These are phyloP conservation scores for Deroptyus accipitrinus DNA, from an alignment of 2,113 vertebrate species.

Conservation along the genomic window DNA sequence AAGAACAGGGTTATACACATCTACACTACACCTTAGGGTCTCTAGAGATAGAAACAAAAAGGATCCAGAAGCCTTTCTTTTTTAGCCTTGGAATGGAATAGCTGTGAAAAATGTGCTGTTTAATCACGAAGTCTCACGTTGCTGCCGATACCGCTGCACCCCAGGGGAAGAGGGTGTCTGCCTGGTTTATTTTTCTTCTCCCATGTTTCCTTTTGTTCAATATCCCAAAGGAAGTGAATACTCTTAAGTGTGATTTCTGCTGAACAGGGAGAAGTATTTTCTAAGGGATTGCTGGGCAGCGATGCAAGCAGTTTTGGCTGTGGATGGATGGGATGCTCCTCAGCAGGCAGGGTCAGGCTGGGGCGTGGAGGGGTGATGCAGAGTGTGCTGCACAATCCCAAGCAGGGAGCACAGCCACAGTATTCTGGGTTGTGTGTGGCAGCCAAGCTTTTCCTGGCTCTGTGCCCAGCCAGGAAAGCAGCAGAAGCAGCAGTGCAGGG, in stretches of 20 bases:
- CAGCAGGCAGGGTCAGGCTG: accelerated
- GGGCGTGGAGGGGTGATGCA: background rate
- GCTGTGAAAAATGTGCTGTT: background rate
- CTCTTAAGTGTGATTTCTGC: background rate
- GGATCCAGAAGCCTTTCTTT: background rate
- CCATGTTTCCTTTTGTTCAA: background rate
- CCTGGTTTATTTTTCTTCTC: background rate
- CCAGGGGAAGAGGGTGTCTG: background rate
- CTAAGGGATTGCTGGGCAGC: background rate
- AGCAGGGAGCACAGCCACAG: background rate
- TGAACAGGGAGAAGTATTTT: background rate
- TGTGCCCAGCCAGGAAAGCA: background rate
- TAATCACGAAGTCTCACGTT: background rate
- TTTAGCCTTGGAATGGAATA: background rate
- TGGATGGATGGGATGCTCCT: background rate
- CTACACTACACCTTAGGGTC: background rate
- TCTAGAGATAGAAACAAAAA: background rate
- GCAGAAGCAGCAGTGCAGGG: accelerated
- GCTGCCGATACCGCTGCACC: background rate
- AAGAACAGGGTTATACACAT: background rate
- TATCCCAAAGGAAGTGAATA: background rate
- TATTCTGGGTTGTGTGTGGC: accelerated
- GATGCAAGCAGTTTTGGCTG: background rate
- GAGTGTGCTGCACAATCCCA: accelerated
- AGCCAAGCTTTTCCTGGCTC: background rate